Conservation (phyloP, 1,140 invertebrate species). For the Trissolcus basalis region DNA sequence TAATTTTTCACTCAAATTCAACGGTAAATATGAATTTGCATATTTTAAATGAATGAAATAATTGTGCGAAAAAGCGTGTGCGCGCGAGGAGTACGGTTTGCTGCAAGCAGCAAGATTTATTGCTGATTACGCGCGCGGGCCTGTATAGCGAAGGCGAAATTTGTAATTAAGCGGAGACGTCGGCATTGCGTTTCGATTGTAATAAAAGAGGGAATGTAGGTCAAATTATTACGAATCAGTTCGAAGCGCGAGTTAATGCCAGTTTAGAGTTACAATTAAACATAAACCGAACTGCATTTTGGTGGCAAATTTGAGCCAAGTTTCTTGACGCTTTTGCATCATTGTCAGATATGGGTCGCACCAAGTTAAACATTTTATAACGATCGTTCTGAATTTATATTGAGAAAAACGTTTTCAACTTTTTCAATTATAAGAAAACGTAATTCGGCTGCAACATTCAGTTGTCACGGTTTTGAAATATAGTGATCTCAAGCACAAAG, state of each 20-base stretch:
- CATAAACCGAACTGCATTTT: background rate
- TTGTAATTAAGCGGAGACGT: conserved; percentile 25
- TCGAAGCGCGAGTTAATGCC: background rate
- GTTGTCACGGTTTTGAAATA: no score
- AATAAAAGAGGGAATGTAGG: conserved; percentile 25
- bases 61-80: conserved; percentile 7
- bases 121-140: conserved; percentile 15
- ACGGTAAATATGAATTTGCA: background rate
- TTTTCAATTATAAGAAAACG: no score
- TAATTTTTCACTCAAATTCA: conserved; percentile 5
- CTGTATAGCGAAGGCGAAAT: conserved; percentile 5
- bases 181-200: conserved; percentile 11
- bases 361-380: no score
- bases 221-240: conserved; percentile 17
- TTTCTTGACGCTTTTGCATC: no score
- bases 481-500: no score
- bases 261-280: background rate
- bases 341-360: no score
- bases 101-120: conserved; percentile 23
- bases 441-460: no score
- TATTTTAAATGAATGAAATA: background rate
- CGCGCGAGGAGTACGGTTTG: background rate
- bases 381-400: background rate
- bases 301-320: no score
- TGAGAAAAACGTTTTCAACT: no score